Conservation (phyloP, 2,888 invertebrate genomes). For the Lucinisca nassula region DNA sequence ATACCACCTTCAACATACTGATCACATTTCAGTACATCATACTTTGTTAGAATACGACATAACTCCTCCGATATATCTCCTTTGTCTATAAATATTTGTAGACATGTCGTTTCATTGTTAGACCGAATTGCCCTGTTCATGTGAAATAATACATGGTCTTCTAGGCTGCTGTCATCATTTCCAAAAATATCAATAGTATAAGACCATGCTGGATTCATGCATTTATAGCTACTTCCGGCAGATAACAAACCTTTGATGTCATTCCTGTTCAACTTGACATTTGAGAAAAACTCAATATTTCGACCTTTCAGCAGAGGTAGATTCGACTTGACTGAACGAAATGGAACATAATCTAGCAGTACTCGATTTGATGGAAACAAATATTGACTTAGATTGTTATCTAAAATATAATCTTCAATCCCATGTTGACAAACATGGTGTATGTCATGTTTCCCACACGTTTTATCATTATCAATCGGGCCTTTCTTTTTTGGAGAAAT, state of each 20-base stretch:
- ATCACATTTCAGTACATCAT: slow-evolving; percentile 46
- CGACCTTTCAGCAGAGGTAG: slow-evolving; percentile 31
- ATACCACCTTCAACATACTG: slow-evolving; percentile 59
- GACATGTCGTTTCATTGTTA: slow-evolving; percentile 31
- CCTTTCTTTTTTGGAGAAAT: slow-evolving; percentile 30
- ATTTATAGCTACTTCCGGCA: slow-evolving; percentile 56
- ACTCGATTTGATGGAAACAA: slow-evolving; percentile 42
- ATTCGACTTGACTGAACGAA: slow-evolving; percentile 27
- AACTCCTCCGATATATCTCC: slow-evolving; percentile 57
- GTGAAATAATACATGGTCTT: slow-evolving; percentile 48
- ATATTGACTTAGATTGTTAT: background rate
- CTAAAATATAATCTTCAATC: slow-evolving; percentile 7
- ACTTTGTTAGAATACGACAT: slow-evolving; percentile 39
- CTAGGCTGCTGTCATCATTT: slow-evolving; percentile 17
- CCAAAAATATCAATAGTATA: slow-evolving; percentile 66
- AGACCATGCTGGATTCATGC: slow-evolving; percentile 48
- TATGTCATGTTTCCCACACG: background rate
- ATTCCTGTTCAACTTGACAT: slow-evolving; percentile 7
- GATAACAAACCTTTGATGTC: slow-evolving; percentile 41
- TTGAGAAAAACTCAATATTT: slow-evolving; percentile 47
- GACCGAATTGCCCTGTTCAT: slow-evolving; percentile 29
- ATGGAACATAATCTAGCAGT: slow-evolving; percentile 50
- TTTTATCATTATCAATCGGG: background rate
- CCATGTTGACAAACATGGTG: background rate
- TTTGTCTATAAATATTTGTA: slow-evolving; percentile 62